Evolutionary conservation across 2,113 vertebrate genomes (phyloP).

Genomic region (Oncorhynchus tshawytscha): DNA sequence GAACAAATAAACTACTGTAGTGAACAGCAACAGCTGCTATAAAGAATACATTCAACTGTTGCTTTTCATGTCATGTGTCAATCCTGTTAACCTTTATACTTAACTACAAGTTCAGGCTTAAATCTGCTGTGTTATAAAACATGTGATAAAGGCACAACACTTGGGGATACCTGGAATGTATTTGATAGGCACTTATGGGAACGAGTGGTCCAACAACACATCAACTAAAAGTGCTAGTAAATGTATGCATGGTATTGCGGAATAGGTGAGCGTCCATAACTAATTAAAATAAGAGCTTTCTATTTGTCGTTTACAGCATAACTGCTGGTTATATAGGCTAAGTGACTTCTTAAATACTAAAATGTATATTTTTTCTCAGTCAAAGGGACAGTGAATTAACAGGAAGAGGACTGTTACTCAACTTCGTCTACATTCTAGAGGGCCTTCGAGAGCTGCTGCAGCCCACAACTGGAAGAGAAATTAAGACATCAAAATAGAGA

Average conservation of each 20-base stretch:
- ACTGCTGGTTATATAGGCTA: not conserved
- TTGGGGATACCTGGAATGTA: slow-evolving; percentile 83
- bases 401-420: slow-evolving; percentile 61
- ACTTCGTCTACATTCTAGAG: slow-evolving; percentile 78
- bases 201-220: slow-evolving; percentile 31
- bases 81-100: slow-evolving; percentile 71
- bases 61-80: slow-evolving; percentile 69
- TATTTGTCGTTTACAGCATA: not conserved
- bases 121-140: slow-evolving; percentile 59
- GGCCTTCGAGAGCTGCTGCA: slow-evolving; percentile 67
- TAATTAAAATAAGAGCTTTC: slow-evolving; percentile 21
- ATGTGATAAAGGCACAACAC: slow-evolving; percentile 54
- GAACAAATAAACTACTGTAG: slow-evolving; percentile 80
- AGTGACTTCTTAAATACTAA: not conserved
- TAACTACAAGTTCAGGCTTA: slow-evolving; percentile 72
- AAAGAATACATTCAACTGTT: slow-evolving; percentile 83
- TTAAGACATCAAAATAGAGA: slow-evolving; percentile 51
- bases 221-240: slow-evolving; percentile 37
- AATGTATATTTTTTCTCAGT: not conserved
- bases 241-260: slow-evolving; percentile 13
- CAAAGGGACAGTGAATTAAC: slow-evolving; percentile 59
- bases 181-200: slow-evolving; percentile 78
- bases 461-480: slow-evolving; percentile 71
- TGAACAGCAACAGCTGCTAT: slow-evolving; percentile 75
- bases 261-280: slow-evolving; percentile 5